Percentiles rank a stretch among this genome's conserved stretches.
phyloP scores from a whole-genome alignment of 2,888 invertebrate species.

The Chrysolina haemoptera region DNA sequence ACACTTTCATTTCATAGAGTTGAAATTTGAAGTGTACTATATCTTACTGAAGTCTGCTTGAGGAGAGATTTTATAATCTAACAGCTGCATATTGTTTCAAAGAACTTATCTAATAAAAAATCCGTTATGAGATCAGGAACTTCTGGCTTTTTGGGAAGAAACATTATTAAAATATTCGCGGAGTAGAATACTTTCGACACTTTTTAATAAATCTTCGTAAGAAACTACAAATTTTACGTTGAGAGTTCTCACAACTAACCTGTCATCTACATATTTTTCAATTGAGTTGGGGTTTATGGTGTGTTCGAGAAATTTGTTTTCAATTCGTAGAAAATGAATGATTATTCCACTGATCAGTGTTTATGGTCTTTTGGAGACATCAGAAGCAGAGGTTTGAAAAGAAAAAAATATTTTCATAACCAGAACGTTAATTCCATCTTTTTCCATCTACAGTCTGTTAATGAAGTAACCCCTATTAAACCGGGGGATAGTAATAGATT shows the following conservation, averaged over 20 bases:
- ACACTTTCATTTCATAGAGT: constrained; percentile 38
- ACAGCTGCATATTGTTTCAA: constrained; percentile 51
- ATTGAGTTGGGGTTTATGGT: no score
- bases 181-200: constrained; percentile 45
- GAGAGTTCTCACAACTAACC: neutral
- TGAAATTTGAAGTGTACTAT: constrained; percentile 39
- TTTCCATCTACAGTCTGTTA: no score
- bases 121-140: constrained; percentile 50
- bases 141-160: constrained; percentile 43
- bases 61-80: constrained; percentile 44
- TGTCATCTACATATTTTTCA: constrained; percentile 12
- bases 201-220: constrained; percentile 50
- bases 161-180: constrained; percentile 51
- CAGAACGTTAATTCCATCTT: no score
- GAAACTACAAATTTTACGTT: constrained; percentile 35
- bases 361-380: no score
- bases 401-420: no score
- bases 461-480: no score
- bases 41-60: constrained; percentile 35
- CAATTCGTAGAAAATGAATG: no score
- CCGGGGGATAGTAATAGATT: no score
- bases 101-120: constrained; percentile 54
- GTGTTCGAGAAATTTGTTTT: no score
- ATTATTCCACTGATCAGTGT: no score
- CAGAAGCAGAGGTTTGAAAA: no score